These are phyloP conservation scores for Eptesicus fuscus DNA, from an alignment of 2,113 vertebrate genomes.

Conservation along the genomic window DNA sequence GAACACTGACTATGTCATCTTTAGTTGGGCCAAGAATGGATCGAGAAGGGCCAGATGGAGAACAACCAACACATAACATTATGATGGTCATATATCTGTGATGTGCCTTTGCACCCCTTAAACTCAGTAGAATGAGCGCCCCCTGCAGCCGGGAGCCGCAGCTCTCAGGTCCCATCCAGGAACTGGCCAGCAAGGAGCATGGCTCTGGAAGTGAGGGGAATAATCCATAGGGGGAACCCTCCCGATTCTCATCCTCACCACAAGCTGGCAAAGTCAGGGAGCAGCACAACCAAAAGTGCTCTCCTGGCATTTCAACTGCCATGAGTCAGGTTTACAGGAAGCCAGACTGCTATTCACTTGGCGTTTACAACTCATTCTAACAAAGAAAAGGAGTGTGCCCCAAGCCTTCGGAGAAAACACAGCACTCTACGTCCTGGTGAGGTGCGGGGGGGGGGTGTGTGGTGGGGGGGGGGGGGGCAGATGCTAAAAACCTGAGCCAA, in stretches of 20 bases:
- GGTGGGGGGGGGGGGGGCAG: no score
- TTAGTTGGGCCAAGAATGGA: not conserved
- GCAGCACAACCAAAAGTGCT: not conserved
- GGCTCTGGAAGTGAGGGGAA: not conserved
- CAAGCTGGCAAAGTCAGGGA: not conserved
- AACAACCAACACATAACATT: not conserved
- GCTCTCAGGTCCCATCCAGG: not conserved
- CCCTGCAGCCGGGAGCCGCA: not conserved
- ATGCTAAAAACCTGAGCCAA: not conserved
- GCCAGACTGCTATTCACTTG: no score
- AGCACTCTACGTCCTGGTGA: not conserved
- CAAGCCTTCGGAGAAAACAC: not conserved
- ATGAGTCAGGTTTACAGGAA: no score
- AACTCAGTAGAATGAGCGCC: slow-evolving; percentile 45
- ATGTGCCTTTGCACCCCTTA: slow-evolving; percentile 60
- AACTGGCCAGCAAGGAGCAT: not conserved
- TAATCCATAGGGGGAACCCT: no score
- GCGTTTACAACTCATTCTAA: no score
- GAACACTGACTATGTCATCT: not conserved
- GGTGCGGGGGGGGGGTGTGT: no score
- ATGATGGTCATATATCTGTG: slow-evolving; percentile 20
- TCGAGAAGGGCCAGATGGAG: not conserved
- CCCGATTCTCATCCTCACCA: not conserved
- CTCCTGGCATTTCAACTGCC: not conserved
- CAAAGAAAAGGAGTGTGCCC: not conserved